A percentile compares a stretch with the other conserved stretches of the same genome.
Evolutionary conservation across 2,113 vertebrate species (phyloP).

Genomic region (Scartelaos histophorus): DNA sequence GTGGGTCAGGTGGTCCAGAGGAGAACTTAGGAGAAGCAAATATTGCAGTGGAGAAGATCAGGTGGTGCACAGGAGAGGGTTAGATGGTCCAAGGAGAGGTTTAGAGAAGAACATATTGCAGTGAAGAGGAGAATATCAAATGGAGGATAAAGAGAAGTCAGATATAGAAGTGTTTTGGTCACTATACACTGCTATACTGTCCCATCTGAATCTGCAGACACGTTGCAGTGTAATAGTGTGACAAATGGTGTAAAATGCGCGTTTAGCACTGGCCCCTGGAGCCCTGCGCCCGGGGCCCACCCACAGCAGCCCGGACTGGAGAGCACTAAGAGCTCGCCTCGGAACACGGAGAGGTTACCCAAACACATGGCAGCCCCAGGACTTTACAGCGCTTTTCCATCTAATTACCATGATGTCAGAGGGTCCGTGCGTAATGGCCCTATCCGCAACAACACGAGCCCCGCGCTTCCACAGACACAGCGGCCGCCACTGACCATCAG

Average conservation of each 20-base stretch:
- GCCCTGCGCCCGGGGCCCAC: slow-evolving; percentile 2
- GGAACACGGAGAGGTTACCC: slow-evolving; percentile 59
- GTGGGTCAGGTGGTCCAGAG: background rate
- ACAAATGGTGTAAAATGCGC: background rate
- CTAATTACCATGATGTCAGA: slow-evolving; percentile 78
- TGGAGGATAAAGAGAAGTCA: no score
- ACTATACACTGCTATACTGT: no score
- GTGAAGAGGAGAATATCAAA: no score
- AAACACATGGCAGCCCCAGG: slow-evolving; percentile 57
- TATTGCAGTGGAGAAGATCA: background rate
- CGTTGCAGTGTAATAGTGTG: background rate
- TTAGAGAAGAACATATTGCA: no score
- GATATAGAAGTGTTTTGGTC: no score
- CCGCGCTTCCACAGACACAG: slow-evolving; percentile 53
- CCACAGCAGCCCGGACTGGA: slow-evolving; percentile 12
- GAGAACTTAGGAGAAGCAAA: no score
- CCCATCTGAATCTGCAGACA: no score
- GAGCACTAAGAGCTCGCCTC: background rate
- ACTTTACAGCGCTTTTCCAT: slow-evolving; percentile 74
- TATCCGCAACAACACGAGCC: slow-evolving; percentile 58
- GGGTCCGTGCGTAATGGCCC: slow-evolving; percentile 59
- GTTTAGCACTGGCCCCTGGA: no score
- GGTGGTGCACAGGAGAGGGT: background rate
- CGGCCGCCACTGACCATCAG: slow-evolving; percentile 10
- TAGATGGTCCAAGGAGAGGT: no score